Evolutionary conservation across 2,888 invertebrate genomes (phyloP).

Genomic region (Ephialtes manifestator): DNA sequence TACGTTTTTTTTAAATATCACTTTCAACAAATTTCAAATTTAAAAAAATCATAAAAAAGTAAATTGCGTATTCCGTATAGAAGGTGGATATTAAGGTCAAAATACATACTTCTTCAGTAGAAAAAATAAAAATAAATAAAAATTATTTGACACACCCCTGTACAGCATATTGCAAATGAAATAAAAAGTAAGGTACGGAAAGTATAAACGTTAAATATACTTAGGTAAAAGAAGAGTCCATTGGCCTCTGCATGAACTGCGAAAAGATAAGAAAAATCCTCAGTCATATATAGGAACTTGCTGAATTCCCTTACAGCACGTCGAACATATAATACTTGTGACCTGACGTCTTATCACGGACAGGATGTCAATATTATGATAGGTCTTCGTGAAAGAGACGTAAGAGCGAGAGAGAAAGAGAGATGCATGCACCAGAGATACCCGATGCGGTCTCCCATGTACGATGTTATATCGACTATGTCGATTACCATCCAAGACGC

Average conservation of each 20-base stretch:
- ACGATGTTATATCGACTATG: slow-evolving; percentile 5
- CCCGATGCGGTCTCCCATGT: background rate
- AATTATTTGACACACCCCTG: background rate
- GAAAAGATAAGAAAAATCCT: slow-evolving; percentile 30
- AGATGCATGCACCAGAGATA: background rate
- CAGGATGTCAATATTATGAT: slow-evolving; percentile 75
- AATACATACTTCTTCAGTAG: no score
- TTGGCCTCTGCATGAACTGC: slow-evolving; percentile 17
- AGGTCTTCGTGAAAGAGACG: slow-evolving; percentile 31
- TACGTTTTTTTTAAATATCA: no score
- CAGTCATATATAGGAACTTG: slow-evolving; percentile 12
- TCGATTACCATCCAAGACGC: slow-evolving; percentile 38
- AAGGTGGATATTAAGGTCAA: no score
- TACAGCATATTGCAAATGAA: background rate
- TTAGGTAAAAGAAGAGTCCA: slow-evolving; percentile 22
- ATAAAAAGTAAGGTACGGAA: background rate
- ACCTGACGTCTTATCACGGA: slow-evolving; percentile 64
- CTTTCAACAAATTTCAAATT: no score
- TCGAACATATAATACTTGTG: slow-evolving; percentile 17
- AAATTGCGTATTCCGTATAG: no score
- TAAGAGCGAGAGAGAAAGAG: slow-evolving; percentile 1
- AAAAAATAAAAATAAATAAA: no score
- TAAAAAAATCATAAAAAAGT: no score
- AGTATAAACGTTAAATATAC: background rate
- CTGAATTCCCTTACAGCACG: slow-evolving; percentile 43